Conservation (phyloP, 2,797 vertebrate species). For the Leuciscus waleckii region DNA sequence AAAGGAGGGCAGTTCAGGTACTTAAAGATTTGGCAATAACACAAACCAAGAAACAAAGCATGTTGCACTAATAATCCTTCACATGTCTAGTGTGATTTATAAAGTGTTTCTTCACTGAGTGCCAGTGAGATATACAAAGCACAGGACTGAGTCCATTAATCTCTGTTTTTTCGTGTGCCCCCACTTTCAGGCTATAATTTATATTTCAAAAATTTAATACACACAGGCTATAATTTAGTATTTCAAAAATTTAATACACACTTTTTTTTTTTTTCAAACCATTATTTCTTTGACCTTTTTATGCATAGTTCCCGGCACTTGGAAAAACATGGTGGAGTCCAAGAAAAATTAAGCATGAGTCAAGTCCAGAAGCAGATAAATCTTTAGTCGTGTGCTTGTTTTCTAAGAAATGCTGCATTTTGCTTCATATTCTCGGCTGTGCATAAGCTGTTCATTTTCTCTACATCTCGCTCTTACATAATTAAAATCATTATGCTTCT, state of each 20-base stretch:
- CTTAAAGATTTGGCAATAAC: constrained; percentile 72
- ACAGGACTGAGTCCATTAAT: constrained; percentile 82
- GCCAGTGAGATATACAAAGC: constrained; percentile 78
- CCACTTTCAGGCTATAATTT: constrained; percentile 80
- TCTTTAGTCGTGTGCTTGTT: constrained; percentile 69
- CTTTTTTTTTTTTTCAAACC: constrained; percentile 65
- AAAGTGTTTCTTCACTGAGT: constrained; percentile 81
- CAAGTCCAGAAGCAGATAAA: constrained; percentile 78
- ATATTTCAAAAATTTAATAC: constrained; percentile 84
- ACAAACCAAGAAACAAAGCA: constrained; percentile 73
- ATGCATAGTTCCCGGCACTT: constrained; percentile 78
- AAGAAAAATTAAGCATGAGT: constrained; percentile 80
- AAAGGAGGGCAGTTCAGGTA: constrained; percentile 67
- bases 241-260: constrained; percentile 83
- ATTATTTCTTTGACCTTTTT: constrained; percentile 81
- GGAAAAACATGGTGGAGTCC: constrained; percentile 79
- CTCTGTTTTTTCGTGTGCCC: constrained; percentile 69
- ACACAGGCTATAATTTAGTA: constrained; percentile 81
- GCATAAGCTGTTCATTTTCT: constrained; percentile 40
- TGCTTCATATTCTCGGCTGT: constrained; percentile 50
- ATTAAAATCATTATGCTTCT: constrained; percentile 21
- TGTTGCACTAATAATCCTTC: constrained; percentile 73
- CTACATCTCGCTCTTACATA: constrained; percentile 42
- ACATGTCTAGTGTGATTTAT: constrained; percentile 84
- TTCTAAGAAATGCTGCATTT: constrained; percentile 60